Conservation (phyloP, 2,797 vertebrate genomes). For the Gorsachius magnificus region DNA sequence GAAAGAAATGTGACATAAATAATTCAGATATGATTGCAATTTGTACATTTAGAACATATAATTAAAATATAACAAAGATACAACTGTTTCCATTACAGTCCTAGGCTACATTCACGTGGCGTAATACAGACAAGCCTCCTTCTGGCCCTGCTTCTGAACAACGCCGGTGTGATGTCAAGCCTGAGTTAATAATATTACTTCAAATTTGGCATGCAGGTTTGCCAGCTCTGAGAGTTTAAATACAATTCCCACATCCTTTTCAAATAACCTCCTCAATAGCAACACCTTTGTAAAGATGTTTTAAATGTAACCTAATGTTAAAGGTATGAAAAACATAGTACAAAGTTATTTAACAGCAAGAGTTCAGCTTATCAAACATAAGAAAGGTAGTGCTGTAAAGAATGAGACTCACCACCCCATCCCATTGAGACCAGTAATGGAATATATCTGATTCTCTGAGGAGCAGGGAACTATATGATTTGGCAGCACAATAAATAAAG, state of each 20-base stretch:
- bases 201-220: background rate
- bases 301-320: background rate
- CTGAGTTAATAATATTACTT: background rate
- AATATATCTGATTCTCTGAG: background rate
- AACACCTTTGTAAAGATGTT: background rate
- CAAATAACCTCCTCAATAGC: background rate
- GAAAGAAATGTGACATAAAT: background rate
- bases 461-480: background rate
- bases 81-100: background rate
- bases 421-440: background rate
- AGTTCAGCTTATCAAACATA: background rate
- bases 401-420: background rate
- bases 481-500: background rate
- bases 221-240: background rate
- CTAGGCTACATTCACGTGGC: background rate
- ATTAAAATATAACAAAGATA: background rate
- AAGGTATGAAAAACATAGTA: background rate
- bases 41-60: background rate
- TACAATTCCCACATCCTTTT: background rate
- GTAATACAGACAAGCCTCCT: background rate
- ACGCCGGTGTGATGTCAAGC: background rate
- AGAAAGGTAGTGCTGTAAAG: conserved; percentile 5
- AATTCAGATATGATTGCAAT: background rate
- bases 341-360: conserved; percentile 22
- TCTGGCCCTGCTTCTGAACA: background rate